These are phyloP conservation scores for Lepilemur septentrionalis DNA, from an alignment of 2,797 vertebrate genomes.

Conservation along the genomic window DNA sequence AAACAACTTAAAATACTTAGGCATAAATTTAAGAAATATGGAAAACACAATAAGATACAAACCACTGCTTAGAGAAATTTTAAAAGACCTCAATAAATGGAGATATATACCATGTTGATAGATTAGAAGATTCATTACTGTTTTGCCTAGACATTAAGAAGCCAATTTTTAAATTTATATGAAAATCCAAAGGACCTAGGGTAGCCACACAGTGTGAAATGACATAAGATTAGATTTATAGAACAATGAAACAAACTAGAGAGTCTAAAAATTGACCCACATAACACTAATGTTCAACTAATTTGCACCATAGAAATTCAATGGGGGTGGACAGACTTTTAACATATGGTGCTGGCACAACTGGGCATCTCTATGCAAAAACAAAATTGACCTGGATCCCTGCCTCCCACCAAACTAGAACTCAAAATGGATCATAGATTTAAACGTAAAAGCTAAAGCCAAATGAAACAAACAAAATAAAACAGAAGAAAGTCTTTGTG, in stretches of 20 bases:
- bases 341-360: background rate
- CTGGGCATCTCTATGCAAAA: background rate
- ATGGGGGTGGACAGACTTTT: background rate
- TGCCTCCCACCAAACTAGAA: background rate
- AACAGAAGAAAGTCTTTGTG: background rate
- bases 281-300: background rate
- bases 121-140: background rate
- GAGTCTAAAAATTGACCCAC: background rate
- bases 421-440: background rate
- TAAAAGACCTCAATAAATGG: background rate
- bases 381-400: background rate
- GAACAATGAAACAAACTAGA: background rate
- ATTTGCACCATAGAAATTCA: background rate
- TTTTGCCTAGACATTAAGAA: background rate
- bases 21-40: background rate
- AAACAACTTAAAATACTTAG: background rate
- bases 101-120: background rate
- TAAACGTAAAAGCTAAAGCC: background rate
- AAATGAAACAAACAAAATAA: background rate
- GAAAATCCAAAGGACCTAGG: background rate
- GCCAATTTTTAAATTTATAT: background rate
- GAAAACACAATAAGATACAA: background rate
- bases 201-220: background rate
- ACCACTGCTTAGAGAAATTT: background rate
- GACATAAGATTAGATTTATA: background rate